Evolutionary conservation across 2,113 vertebrate genomes (phyloP).

Genomic region (Brachypteracias leptosomus): DNA sequence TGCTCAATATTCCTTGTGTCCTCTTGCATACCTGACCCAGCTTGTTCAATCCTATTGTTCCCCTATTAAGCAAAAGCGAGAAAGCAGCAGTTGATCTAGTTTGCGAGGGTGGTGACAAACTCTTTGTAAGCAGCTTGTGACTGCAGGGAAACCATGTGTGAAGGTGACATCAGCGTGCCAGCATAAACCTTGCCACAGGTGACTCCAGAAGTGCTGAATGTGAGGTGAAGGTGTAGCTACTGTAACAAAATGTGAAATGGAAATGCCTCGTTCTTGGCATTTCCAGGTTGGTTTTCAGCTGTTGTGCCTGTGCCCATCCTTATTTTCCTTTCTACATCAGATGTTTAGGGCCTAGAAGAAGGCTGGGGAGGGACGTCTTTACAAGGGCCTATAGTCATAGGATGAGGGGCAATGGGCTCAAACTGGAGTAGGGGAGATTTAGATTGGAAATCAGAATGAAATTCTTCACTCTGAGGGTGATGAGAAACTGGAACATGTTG

Average conservation of each 20-base stretch:
- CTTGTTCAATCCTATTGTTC: not conserved
- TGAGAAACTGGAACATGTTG: too few species aligned
- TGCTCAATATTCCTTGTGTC: not conserved
- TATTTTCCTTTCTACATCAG: not conserved
- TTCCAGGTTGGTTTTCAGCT: not conserved
- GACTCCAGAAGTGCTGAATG: not conserved
- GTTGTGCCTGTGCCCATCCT: not conserved
- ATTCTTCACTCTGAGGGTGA: too few species aligned
- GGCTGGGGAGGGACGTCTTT: too few species aligned
- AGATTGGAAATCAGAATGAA: too few species aligned
- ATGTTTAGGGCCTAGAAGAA: not conserved
- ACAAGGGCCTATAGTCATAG: too few species aligned
- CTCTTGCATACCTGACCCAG: not conserved
- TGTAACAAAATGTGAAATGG: not conserved
- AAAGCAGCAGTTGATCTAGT: not conserved
- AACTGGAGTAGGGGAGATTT: too few species aligned
- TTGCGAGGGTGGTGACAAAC: not conserved
- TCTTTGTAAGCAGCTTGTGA: not conserved
- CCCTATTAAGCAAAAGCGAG: not conserved
- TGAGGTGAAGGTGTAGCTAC: not conserved
- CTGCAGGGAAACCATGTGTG: not conserved
- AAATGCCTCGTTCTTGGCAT: not conserved
- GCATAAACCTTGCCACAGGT: not conserved
- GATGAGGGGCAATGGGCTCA: too few species aligned
- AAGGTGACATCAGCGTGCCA: not conserved